phyloP scores from a whole-genome alignment of 2,888 invertebrate genomes.

The Ceraclea dissimilis region DNA sequence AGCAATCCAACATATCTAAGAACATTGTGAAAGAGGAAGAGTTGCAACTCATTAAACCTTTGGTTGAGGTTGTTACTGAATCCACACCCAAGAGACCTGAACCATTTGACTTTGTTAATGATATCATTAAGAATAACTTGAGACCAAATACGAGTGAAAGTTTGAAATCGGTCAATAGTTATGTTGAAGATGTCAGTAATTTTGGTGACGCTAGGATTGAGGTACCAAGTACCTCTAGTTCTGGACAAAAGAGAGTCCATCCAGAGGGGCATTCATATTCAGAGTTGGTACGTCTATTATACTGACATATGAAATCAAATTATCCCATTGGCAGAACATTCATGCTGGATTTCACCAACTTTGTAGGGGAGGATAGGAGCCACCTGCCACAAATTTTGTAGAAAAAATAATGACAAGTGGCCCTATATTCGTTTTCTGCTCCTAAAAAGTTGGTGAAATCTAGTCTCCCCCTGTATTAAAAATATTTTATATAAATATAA shows the following conservation, averaged over 20 bases:
- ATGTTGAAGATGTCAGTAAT: neutral
- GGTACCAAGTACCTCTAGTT: neutral
- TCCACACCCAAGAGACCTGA: slow-evolving; percentile 6
- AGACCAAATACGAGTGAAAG: slow-evolving; percentile 2
- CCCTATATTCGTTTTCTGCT: too few species aligned
- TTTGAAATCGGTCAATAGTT: neutral
- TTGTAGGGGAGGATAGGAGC: too few species aligned
- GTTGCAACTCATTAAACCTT: slow-evolving; percentile 10
- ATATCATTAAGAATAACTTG: slow-evolving; percentile 19
- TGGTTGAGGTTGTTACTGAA: slow-evolving; percentile 12
- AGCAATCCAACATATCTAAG: neutral
- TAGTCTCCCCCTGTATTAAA: too few species aligned
- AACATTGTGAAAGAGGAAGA: slow-evolving; percentile 10
- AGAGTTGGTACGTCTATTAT: neutral
- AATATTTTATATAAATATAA: too few species aligned
- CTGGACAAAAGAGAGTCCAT: neutral
- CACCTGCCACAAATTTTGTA: too few species aligned
- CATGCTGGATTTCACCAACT: too few species aligned
- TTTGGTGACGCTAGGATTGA: neutral
- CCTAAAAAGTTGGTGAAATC: too few species aligned
- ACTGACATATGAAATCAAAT: too few species aligned
- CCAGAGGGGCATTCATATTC: neutral
- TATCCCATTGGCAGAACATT: too few species aligned
- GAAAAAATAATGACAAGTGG: too few species aligned
- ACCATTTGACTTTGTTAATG: slow-evolving; percentile 24